Evolutionary conservation across 2,113 vertebrate genomes (phyloP).

Genomic region (Dryoscopus gambensis): DNA sequence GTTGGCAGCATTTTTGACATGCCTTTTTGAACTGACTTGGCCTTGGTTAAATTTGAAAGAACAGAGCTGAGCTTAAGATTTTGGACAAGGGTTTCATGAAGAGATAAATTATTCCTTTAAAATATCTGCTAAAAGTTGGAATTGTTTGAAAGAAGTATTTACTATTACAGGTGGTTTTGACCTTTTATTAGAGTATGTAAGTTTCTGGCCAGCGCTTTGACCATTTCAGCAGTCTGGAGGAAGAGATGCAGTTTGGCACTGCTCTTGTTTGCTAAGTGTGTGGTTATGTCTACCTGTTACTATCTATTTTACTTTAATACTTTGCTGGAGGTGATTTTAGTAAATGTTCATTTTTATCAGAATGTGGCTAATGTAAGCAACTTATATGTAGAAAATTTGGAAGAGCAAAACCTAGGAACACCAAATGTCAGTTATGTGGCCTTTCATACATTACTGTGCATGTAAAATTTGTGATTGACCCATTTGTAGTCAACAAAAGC

Average conservation of each 20-base stretch:
- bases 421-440: not conserved
- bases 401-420: not conserved
- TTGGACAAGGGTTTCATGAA: not conserved
- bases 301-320: not conserved
- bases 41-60: conserved; percentile 6
- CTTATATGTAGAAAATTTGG: not conserved
- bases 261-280: not conserved
- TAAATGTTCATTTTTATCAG: not conserved
- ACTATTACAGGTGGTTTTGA: conserved; percentile 34
- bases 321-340: conserved; percentile 10
- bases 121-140: not conserved
- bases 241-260: not conserved
- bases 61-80: conserved; percentile 3
- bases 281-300: not conserved
- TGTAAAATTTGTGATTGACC: not conserved
- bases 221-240: conserved; percentile 5
- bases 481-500: not conserved
- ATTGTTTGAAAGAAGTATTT: conserved; percentile 20
- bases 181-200: not conserved
- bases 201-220: not conserved
- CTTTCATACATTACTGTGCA: not conserved
- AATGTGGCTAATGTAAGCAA: not conserved
- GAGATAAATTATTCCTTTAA: not conserved
- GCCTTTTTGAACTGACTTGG: conserved; percentile 13
- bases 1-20: not conserved